Evolutionary conservation across 1,140 invertebrate genomes (phyloP), one percentile per base, ranked within the genome.

Genomic region (Lepeophtheirus salmonis): DNA sequence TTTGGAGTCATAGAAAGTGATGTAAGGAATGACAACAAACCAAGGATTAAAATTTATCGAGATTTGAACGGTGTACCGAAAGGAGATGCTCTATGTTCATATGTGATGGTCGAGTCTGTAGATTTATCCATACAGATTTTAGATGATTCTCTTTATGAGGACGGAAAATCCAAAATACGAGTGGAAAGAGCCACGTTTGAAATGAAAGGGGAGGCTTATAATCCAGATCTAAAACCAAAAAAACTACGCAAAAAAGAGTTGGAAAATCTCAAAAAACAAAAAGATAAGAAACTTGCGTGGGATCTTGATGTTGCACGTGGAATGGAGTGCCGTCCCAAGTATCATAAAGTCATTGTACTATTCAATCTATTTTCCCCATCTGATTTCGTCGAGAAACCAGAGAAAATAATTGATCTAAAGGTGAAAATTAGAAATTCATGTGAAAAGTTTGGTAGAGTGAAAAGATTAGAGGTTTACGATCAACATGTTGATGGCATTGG

Each of bases 41-140:
- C 86, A 67, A 98, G 95, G 75, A 75, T 97, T 0, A 99, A 97
- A 75, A 69, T 99, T 10, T 99, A 99, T 70, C 81, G 76, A 65
- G 88, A 95, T 67, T 2, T n/a, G 3, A 84, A 87, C 2, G 83
- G 83, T 25, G 76, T 83, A 64, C 75, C 87, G 12, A 98, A 98
- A 76, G 95, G 95, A 14, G 95, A 99, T 75, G 96, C 84, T 16
- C 75, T 90, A 4, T 98, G 94, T 71, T 89, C 89, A 65, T 99
- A 97, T 68, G 91, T 98, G 18, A 97, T 92, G 79, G 79, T 86
- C 57, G 94, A 98, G 71, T 97, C 91, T 17, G 89, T 99, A 0
- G 79, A 92, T 41, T 71, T 99, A 64, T 92, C 94, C 0, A 70
- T 97, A 50, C 83, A 89, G 57, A 78, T 98, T 64, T 70, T 99